Evolutionary conservation across 2,113 vertebrate genomes (phyloP), one percentile per base, ranked within the genome.

Genomic region (Toxotes jaculatrix): DNA sequence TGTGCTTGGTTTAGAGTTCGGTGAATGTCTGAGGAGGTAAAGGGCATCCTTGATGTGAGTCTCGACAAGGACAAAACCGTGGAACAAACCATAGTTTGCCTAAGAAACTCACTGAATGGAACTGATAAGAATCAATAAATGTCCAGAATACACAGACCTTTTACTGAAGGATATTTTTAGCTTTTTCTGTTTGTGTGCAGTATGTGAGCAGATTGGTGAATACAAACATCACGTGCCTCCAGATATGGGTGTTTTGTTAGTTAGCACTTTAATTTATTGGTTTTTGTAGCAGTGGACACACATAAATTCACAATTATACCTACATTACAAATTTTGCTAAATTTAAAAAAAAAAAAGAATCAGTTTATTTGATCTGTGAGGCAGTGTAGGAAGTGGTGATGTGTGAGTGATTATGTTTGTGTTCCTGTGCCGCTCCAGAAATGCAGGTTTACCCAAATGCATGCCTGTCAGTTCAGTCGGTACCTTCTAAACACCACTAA

Each of bases 1-100:
- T 38, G 68, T 91, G 91, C 90, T 93, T 91, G 79, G 38, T 86
- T 89, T 87, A 62, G 59, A 76, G 82, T 79, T 85, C 1, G 9
- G 62, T 70, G 66, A 91, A 88, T 36, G 72, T 86, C 81, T 68
- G 51, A 87, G 77, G 81, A 87, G 80, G 47, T 74, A 89, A 93
- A 92, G 88, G 87, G 70, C 91, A 90, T 82, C 62, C 62, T 80
- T 74, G 84, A 86, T 90, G 61, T 19, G 55, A 62, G 56, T 21
- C 69, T 40, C 2, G 4, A 31, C 53, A 51, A 73, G 79, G 71
- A 87, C 77, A 75, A 87, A 87, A 80, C 49, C 76, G n/a, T 23
- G 72, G 49, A 79, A 80, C 62, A 82, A 67, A 75, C 60, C 69
- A 32, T 27, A 34, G 51, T 53, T 64, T 19, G 53, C 60, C 57